Base-by-base conservation (phyloP, 2,113 vertebrate genomes). In the Apus apus region DNA sequence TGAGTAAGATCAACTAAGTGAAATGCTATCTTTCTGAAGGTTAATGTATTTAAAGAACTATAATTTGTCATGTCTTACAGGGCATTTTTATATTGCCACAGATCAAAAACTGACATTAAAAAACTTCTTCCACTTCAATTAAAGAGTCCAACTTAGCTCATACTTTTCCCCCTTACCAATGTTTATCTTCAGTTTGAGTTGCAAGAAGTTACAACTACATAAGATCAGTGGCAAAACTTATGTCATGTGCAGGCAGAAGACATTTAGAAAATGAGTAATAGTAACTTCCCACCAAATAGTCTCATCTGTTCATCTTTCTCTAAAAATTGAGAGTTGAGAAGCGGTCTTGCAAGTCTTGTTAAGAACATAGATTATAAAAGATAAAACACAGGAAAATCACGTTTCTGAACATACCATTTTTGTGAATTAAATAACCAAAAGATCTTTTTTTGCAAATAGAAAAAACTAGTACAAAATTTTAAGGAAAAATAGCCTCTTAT, bases 401-500 rank as follows among this genome's bases (percentile, higher is more conserved):
- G 46, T 19, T 32, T n/a, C 16, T 74, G 38, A 74, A 9, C 3
- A 7, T 65, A 32, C 3, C 40, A 5, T 34, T 80, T 34, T 50
- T n/a, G 25, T 36, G 23, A 34, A 66, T 58, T 71, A 40, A 74
- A 84, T 46, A 4, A 36, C 27, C 23, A 43, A 67, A 85, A 8
- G 23, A 48, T 14, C 25, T 6, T 54, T 84, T 25, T 40, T 34
- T 50, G 29, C 5, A 23, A 38, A 46, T 53, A 11, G 38, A 38
- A 32, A 73, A 36, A 9, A 9, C 13, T 26, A 7, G 7, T 30
- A 32, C 17, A 40, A n/a, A 64, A 3, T 0, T 0, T 25, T 64
- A 50, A 56, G 15, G 30, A 43, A 71, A 71, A 46, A 46, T 12
- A 17, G 30, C 6, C 17, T 68, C 1, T 45, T 66, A 11, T 58